Base-by-base conservation (phyloP, 1,140 invertebrate genomes). In the Macrotrachela quadricornifera region DNA sequence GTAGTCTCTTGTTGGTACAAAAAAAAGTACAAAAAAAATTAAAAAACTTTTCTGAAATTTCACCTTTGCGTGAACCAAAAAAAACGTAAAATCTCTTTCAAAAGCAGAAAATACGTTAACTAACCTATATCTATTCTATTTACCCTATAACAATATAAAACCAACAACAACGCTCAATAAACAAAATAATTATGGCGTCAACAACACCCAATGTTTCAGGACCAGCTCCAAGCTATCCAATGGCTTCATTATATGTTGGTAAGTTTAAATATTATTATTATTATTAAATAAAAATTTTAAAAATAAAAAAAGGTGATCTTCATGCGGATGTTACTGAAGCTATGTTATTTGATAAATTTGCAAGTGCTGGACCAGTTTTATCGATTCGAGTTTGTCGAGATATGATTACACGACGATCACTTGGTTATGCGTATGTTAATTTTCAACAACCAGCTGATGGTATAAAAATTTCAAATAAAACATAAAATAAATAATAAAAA, bases 381-480 rank as follows among this genome's bases (percentile, higher is more conserved):
- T 97, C 91, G 49, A 97, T 99, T 70, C 80, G 94, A 59, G 92
- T 99, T 17, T 99, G 92, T 69, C 78, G 92, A 61, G 92, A 99
- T 73, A 82, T 94, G 76, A 83, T 95, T 60, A 96, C 90, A 54
- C 79, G 91, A 64, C 77, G 88, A 61, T 97, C 92, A 39, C 75
- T 99, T 57, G 94, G 94, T 56, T 99, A 99, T 75, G 94, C 92
- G 58, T 99, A 99, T 68, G 92, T 99, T 59, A 99, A 99, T 73
- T 99, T 97, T 70, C 90, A 97, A 72, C 88, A 96, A 71, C 87
- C 91, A 59, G 83, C 85, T 60, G 92, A 99, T 78, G 91, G 92
- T 69, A 62, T 59, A 59, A 17, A 36, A 36, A 12, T 30, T 38
- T 17, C 15, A 49, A 21, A 37, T 10, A 10, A 10, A 10, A 10